These are phyloP conservation scores for Actinernus sp. DNA, from an alignment of 92 coral and sea anemone genomes.

Conservation along the genomic window DNA sequence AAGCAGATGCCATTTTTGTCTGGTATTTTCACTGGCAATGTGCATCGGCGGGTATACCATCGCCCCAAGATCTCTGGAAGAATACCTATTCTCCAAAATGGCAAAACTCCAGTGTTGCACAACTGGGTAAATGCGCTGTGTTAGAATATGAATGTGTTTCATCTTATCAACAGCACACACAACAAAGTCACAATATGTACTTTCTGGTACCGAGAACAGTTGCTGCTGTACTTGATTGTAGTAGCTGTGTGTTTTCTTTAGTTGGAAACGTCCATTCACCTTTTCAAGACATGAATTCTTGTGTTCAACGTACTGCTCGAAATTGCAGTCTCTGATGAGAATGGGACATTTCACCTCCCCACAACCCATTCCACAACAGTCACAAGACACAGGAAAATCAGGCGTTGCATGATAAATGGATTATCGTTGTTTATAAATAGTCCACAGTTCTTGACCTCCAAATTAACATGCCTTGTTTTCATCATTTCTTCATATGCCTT, in stretches of 20 bases:
- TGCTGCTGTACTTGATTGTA: constrained; percentile 42
- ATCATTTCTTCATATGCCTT: constrained; percentile 34
- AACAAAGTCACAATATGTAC: constrained; percentile 26
- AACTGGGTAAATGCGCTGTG: constrained; percentile 27
- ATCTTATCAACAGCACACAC: constrained; percentile 19
- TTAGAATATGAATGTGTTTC: too few relatives aligned
- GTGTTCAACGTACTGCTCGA: constrained; percentile 34
- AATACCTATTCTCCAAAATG: too few relatives aligned
- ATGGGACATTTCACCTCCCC: constrained; percentile 57
- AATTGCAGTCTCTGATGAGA: constrained; percentile 24
- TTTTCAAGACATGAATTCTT: constrained; percentile 37
- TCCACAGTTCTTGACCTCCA: constrained; percentile 47
- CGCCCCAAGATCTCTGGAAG: constrained; percentile 39
- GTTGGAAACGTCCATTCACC: constrained; percentile 23
- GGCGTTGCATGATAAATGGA: constrained; percentile 49
- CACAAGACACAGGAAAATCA: constrained; percentile 7
- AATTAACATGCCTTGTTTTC: constrained; percentile 35
- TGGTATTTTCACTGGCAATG: too few relatives aligned
- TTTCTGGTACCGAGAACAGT: constrained; percentile 29
- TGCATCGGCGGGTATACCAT: constrained; percentile 44
- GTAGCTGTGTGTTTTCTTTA: constrained; percentile 29
- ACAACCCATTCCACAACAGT: constrained; percentile 14
- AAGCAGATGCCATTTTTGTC: constrained; percentile 9
- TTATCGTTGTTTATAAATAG: constrained; percentile 37
- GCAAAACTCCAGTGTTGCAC: constrained; percentile 47